These are phyloP conservation scores for Calliopsis andreniformis DNA, from an alignment of 1,140 invertebrate species.

Conservation along the genomic window DNA sequence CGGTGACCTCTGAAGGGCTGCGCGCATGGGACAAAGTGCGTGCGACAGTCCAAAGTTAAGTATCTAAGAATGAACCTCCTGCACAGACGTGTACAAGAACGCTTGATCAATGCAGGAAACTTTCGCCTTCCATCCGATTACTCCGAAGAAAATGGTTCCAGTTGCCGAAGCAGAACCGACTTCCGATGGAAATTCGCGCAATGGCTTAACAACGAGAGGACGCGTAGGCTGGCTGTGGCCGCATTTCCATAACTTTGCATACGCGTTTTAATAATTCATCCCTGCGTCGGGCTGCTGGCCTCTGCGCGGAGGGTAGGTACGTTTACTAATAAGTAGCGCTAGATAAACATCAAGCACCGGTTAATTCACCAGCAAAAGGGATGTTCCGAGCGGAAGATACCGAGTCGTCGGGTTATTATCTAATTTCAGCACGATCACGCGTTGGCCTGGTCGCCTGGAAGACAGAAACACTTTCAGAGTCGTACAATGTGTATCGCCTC, in stretches of 20 bases:
- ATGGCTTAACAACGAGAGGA: slow-evolving; percentile 68
- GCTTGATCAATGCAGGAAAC: background rate
- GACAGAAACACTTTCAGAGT: background rate
- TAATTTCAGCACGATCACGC: background rate
- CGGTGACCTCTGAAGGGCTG: background rate
- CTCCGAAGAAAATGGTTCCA: slow-evolving; percentile 7
- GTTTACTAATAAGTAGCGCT: slow-evolving; percentile 47
- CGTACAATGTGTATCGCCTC: background rate
- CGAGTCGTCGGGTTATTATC: background rate
- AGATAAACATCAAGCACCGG: slow-evolving; percentile 48
- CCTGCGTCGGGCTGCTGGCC: slow-evolving; percentile 26
- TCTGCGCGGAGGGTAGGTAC: slow-evolving; percentile 21
- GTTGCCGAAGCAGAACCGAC: slow-evolving; percentile 6
- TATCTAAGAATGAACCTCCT: too few relatives aligned
- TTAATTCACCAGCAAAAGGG: slow-evolving; percentile 18
- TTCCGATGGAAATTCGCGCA: slow-evolving; percentile 66
- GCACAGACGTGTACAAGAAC: too few relatives aligned
- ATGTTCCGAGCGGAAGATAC: background rate
- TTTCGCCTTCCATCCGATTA: background rate
- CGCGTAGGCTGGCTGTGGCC: slow-evolving; percentile 72
- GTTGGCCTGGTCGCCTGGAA: background rate
- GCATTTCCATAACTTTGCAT: slow-evolving; percentile 80
- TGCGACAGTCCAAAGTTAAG: too few relatives aligned
- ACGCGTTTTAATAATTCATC: slow-evolving; percentile 79
- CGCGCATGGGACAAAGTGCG: too few relatives aligned